A percentile compares a stretch with the other conserved stretches of the same genome.
Conservation (phyloP, 2,888 invertebrate genomes). For the Drosophila neonasuta region DNA sequence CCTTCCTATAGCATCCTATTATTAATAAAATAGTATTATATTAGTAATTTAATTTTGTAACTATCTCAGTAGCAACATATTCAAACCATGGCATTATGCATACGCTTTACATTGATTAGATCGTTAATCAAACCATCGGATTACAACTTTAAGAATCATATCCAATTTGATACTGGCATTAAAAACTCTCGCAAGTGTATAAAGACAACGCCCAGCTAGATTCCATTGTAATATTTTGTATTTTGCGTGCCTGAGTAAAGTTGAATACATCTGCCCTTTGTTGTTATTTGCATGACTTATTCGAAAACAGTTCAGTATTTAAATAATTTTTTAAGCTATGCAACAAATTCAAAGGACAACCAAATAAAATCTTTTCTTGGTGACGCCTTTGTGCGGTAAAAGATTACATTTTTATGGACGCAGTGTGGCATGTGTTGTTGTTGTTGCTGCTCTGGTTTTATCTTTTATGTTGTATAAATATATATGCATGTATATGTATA, state of each 20-base stretch:
- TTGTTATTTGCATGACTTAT: slow-evolving; percentile 16
- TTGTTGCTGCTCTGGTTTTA: slow-evolving; percentile 30
- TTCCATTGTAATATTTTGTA: slow-evolving; percentile 2
- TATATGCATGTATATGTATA: slow-evolving; percentile 65
- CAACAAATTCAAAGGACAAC: slow-evolving; percentile 11
- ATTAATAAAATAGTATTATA: background rate
- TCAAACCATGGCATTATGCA: background rate
- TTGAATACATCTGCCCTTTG: slow-evolving; percentile 15
- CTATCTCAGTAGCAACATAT: background rate
- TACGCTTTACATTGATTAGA: background rate
- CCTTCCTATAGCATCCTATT: slow-evolving; percentile 18
- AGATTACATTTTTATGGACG: slow-evolving; percentile 42
- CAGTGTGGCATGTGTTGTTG: slow-evolving; percentile 36
- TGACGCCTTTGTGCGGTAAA: slow-evolving; percentile 3
- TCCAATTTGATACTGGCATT: background rate
- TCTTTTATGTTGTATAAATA: slow-evolving; percentile 49
- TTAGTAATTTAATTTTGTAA: background rate
- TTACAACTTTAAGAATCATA: background rate
- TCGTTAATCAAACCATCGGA: background rate
- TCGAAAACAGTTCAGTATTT: slow-evolving; percentile 29
- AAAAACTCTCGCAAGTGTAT: slow-evolving; percentile 29
- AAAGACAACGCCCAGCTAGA: slow-evolving; percentile 38
- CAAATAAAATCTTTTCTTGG: slow-evolving; percentile 13
- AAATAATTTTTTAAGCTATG: slow-evolving; percentile 8
- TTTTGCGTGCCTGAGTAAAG: slow-evolving; percentile 20